Base-by-base conservation (phyloP, 2,797 vertebrate genomes). In the Molothrus ater region DNA sequence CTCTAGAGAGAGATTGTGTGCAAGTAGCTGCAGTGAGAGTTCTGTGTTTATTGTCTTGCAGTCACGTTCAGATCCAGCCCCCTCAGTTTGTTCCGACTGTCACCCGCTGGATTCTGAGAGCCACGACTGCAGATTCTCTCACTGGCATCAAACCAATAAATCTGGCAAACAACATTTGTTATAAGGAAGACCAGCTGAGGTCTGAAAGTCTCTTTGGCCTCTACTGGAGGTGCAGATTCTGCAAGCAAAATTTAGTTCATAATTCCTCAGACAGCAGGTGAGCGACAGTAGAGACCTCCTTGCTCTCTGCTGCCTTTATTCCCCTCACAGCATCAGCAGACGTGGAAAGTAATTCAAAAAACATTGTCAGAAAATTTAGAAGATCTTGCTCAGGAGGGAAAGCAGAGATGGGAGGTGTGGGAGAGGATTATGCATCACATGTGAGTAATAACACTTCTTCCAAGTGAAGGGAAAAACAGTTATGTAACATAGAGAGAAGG, bases 391-490 rank as follows among this genome's bases (percentile, higher is more conserved):
- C 34, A 53, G 57, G 57, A 88, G 61, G 45, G 38, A 81, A 94
- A 90, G n/a, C 17, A 9, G 86, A 73, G 48, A 84, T 64, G 48
- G 45, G 68, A 93, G 53, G 34, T 92, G 64, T 69, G 48, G 40
- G 83, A 96, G 56, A 87, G 45, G 48, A 92, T 87, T 92, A 85
- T 92, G 96, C 89, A 95, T 92, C 88, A 95, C 92, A 76, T 73
- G 86, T 84, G 88, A 93, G 45, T 65, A 95, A 96, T 87, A 95
- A 70, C 10, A 8, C 13, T 85, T 94, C 79, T 73, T 91, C 66
- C 66, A 85, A 94, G 80, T 22, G 74, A 95, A 53, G 74, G 80
- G 50, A 89, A 89, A 94, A 90, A 26, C 74, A 85, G 57, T 88
- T 90, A 90, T 65, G 64, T 75, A 93, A 94, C 14, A 69, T 45